Evolutionary conservation across 2,797 vertebrate genomes (phyloP), one percentile per base, ranked within the genome.

Genomic region (Pteronotus mesoamericanus): DNA sequence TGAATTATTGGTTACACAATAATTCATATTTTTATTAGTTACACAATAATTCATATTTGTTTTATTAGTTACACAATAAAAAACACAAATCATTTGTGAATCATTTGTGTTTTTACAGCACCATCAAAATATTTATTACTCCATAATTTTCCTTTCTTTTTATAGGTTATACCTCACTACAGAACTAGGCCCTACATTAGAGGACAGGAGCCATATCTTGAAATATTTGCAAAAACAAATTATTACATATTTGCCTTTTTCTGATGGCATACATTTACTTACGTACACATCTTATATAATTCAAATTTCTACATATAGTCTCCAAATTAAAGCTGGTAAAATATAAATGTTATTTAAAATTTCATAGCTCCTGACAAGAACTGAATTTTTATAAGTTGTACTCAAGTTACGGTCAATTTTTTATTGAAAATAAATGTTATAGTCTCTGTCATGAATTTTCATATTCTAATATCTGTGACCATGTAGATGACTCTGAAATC

Each of bases 341-440:
- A 74, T 75, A 93, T 4, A 84, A 86, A 37, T 53, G 86, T 72
- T n/a, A 61, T 89, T 82, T 88, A 86, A 95, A 88, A 64, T 93
- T 61, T 3, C 39, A 64, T 53, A 89, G 37, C 32, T 89, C 48
- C 32, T 57, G 6, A 86, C 26, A 74, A 84, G 12, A 71, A 51
- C 3, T 44, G 5, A 68, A 37, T 86, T 87, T 86, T 89, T 42
- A 66, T 24, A 87, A 66, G 7, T 59, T 79, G 16, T 84, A 3
- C 9, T 77, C 5, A 53, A 5, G 16, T 69, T 78, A 89, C 68
- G 24, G 9, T 66, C 34, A 66, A 83, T 66, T 82, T 96, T 55
- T 69, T 22, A 44, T 22, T 19, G 51, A 80, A 55, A n/a, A 46
- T 32, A 94, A 94, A 74, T 71, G 4, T 77, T 89, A 48, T 2